These are phyloP conservation scores for Zosterops lateralis DNA, from an alignment of 2,113 vertebrate species.

Conservation along the genomic window DNA sequence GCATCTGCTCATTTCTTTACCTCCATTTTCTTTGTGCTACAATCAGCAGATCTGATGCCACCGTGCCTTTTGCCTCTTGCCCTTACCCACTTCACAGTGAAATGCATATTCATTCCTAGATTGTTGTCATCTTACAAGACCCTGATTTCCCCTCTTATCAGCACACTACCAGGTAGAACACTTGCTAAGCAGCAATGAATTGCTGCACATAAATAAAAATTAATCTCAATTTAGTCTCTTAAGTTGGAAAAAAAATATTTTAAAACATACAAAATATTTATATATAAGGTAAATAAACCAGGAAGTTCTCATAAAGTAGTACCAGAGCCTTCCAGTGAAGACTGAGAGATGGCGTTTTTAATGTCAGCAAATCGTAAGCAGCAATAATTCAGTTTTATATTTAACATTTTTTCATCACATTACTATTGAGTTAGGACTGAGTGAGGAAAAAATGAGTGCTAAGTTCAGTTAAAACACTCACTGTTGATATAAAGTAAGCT, in stretches of 20 bases:
- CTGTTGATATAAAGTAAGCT: not conserved
- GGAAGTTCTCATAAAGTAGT: not conserved
- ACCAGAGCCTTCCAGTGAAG: not conserved
- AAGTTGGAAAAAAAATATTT: not conserved
- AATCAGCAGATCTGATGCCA: not conserved
- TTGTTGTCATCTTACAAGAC: not conserved
- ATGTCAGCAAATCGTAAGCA: not conserved
- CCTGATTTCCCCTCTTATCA: not conserved
- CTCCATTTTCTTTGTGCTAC: not conserved
- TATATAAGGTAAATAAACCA: not conserved
- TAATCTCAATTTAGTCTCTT: not conserved
- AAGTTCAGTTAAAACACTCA: not conserved
- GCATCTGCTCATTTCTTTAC: not conserved
- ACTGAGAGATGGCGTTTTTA: not conserved
- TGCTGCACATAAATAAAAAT: not conserved
- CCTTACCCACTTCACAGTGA: not conserved
- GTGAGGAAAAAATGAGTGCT: not conserved
- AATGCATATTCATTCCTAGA: not conserved
- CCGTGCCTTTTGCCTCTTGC: not conserved
- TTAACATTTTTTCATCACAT: not conserved
- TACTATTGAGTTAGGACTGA: not conserved
- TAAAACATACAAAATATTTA: not conserved
- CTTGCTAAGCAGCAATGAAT: not conserved
- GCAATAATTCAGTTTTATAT: not conserved
- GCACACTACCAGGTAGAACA: not conserved